Conservation (phyloP, 2,113 vertebrate genomes). For the Erythrocercus mccallii region DNA sequence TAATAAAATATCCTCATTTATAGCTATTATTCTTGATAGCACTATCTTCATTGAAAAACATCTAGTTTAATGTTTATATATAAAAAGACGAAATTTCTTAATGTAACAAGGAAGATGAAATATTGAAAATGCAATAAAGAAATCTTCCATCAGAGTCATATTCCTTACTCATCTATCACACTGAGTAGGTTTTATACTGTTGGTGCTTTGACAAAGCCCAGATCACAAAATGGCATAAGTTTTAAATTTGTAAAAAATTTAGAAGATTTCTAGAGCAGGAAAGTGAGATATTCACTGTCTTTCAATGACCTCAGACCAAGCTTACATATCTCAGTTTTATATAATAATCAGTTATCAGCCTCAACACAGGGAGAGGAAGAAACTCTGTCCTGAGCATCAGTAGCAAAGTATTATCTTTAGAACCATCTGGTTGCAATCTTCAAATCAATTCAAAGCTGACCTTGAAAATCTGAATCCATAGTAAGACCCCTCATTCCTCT, state of each 20-base stretch:
- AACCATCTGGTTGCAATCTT: background rate
- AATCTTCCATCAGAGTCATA: background rate
- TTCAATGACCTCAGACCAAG: background rate
- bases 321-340: background rate
- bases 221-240: background rate
- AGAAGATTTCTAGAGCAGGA: background rate
- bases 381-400: background rate
- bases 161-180: background rate
- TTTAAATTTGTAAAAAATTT: background rate
- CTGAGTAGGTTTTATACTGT: background rate
- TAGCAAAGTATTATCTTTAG: background rate
- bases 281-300: background rate
- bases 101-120: background rate
- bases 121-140: background rate
- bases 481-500: background rate
- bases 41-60: slow-evolving; percentile 1
- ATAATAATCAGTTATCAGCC: background rate
- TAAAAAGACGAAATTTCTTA: background rate
- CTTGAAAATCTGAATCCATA: background rate
- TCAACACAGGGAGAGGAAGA: background rate
- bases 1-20: background rate
- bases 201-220: background rate
- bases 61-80: background rate
- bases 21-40: background rate
- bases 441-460: background rate